Conservation (phyloP, 2,888 invertebrate species). For the Congeria kusceri region DNA sequence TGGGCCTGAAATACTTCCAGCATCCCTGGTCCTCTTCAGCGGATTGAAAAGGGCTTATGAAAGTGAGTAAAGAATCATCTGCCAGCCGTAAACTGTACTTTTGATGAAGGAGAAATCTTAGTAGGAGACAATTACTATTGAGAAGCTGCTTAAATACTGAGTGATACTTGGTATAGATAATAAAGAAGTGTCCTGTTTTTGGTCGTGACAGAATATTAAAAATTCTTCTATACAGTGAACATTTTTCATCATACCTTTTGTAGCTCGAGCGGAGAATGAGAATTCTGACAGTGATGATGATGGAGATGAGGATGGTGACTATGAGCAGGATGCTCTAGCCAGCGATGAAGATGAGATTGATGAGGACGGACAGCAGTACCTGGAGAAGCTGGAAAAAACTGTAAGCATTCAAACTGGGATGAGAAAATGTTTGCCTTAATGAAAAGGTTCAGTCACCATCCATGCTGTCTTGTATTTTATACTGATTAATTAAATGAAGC, state of each 20-base stretch:
- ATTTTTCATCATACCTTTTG: slow-evolving; percentile 84
- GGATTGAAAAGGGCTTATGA: slow-evolving; percentile 97
- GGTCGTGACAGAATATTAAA: no score
- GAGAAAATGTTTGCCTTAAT: no score
- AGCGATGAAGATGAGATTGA: slow-evolving; percentile 98
- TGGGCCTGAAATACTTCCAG: slow-evolving; percentile 92
- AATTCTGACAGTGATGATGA: slow-evolving; percentile 89
- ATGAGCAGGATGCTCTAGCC: slow-evolving; percentile 91
- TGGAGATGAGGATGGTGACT: slow-evolving; percentile 92
- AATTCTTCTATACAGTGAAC: neutral
- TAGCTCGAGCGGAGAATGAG: slow-evolving; percentile 87
- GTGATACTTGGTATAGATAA: no score
- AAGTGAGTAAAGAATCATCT: slow-evolving; percentile 83
- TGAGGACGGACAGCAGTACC: slow-evolving; percentile 93
- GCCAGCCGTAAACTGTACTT: no score
- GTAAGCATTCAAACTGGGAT: slow-evolving; percentile 74
- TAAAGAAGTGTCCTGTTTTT: no score
- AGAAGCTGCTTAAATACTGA: no score
- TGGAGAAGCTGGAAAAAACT: slow-evolving; percentile 87
- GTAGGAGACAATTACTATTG: no score
- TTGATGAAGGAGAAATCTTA: no score
- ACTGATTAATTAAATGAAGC: no score
- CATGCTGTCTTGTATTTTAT: no score
- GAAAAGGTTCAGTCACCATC: no score
- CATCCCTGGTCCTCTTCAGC: slow-evolving; percentile 95